Evolutionary conservation across 2,888 invertebrate genomes (phyloP).

Genomic region (Argynnis bischoffii): DNA sequence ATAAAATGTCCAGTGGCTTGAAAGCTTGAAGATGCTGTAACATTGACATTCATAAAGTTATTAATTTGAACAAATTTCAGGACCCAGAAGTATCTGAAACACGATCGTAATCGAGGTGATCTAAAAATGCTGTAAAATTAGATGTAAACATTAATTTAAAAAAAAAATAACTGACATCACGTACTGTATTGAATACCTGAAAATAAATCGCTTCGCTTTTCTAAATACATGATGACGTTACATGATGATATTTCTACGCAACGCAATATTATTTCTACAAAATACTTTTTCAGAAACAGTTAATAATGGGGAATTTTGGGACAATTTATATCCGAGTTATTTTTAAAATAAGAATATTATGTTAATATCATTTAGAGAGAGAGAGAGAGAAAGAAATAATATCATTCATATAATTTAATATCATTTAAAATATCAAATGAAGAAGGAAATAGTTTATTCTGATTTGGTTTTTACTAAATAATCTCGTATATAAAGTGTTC

Average conservation of each 20-base stretch:
- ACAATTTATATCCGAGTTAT: slow-evolving; percentile 18
- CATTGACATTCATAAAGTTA: too few relatives aligned
- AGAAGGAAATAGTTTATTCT: too few relatives aligned
- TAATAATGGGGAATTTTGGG: not conserved
- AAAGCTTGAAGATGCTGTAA: not conserved
- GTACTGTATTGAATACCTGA: not conserved
- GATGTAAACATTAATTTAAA: too few relatives aligned
- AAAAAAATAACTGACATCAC: too few relatives aligned
- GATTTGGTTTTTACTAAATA: slow-evolving; percentile 34
- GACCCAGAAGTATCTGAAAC: too few relatives aligned
- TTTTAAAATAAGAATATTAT: not conserved
- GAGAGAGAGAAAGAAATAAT: too few relatives aligned
- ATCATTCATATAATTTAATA: too few relatives aligned
- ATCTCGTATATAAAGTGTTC: slow-evolving; percentile 45
- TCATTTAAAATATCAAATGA: too few relatives aligned
- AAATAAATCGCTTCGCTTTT: slow-evolving; percentile 9
- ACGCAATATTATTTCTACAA: slow-evolving; percentile 10
- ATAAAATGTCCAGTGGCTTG: not conserved
- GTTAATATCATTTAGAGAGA: not conserved
- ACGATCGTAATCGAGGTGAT: too few relatives aligned
- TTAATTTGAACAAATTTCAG: too few relatives aligned
- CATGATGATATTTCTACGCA: slow-evolving; percentile 4
- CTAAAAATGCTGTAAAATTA: too few relatives aligned
- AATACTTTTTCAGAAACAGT: not conserved
- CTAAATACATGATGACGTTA: not conserved